Percentiles rank a stretch among this genome's conserved stretches.
These are phyloP conservation scores for Drosophila mauritiana DNA, from an alignment of 1,140 invertebrate species.

Conservation along the genomic window DNA sequence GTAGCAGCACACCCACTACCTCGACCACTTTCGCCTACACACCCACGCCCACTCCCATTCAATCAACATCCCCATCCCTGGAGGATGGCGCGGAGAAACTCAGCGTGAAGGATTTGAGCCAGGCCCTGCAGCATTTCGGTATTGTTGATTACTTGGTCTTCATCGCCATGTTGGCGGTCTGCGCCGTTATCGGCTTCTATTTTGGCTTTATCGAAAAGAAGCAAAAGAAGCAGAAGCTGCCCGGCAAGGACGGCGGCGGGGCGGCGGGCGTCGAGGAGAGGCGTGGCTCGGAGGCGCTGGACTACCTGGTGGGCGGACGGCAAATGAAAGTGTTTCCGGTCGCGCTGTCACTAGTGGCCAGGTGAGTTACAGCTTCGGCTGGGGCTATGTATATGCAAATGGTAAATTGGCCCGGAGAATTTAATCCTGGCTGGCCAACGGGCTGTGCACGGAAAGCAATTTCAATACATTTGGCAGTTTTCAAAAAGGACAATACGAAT, in stretches of 20 bases:
- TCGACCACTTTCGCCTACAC: constrained; percentile 1
- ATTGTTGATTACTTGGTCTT: constrained; percentile 89
- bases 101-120: constrained; percentile 85
- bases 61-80: constrained; percentile 14
- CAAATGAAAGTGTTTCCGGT: constrained; percentile 93
- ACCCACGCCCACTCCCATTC: constrained; percentile 14
- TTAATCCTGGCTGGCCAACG: background rate
- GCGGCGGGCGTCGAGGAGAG: constrained; percentile 85
- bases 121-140: constrained; percentile 87
- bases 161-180: constrained; percentile 88
- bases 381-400: constrained; percentile 51
- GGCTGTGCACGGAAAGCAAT: background rate
- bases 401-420: constrained; percentile 19
- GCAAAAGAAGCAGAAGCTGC: constrained; percentile 55
- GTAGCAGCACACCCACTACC: background rate
- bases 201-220: constrained; percentile 89
- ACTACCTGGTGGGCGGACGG: constrained; percentile 94
- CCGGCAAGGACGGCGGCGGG: constrained; percentile 51
- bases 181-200: constrained; percentile 89
- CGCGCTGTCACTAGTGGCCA: constrained; percentile 92
- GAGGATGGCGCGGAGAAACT: constrained; percentile 45
- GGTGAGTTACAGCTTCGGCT: constrained; percentile 85
- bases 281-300: constrained; percentile 84
- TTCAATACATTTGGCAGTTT: too few relatives aligned
- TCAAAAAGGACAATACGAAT: too few relatives aligned